Evolutionary conservation across 2,888 invertebrate species (phyloP), one percentile per base, ranked within the genome.

Genomic region (Caenorhabditis sp.): DNA sequence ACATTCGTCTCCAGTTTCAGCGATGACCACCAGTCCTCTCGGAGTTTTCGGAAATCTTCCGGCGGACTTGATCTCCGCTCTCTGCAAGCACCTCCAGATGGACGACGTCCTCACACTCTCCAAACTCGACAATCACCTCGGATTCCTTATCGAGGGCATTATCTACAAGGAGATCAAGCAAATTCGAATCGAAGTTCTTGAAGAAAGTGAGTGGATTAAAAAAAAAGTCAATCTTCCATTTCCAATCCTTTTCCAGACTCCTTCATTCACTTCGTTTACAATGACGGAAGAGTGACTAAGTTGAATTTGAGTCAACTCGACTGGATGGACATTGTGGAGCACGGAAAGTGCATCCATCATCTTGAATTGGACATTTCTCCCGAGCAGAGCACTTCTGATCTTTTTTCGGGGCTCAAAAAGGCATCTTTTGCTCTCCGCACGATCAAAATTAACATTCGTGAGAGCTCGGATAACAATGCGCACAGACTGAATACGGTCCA

Each of bases 31-130:
- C 4, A 39, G 30, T 6, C 7, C 73, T 1, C 59, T 74, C 17
- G 66, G 58, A 39, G 7, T 46, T 8, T 55, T 68, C 17, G 68
- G 68, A 46, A 41, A 22, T 9, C 68, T 74, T 20, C 73, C 73
- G 11, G 32, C 39, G 15, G 73, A 74, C 26, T 15, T 66, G 27
- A 45, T 74, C 53, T 39, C 66, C 15, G 2, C 8, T 3, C 26
- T 74, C 22, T 74, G 73, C 22, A 2, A 52, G 4, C 50, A 74
- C 45, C 65, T 74, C 20, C 45, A 41, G 15, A 66, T 74, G 17
- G 27, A 4, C 22, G 73, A 74, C 48, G 26, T 74, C 30, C 37
- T 65, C 46, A 55, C 17, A 0, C 30, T 74, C 4, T 53, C 53
- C 6, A 11, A 48, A 27, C 11, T 66, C 13, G 55, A 61, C 20